Base-by-base conservation (phyloP, 2,888 invertebrate genomes). In the Sclerodermus sp. region DNA sequence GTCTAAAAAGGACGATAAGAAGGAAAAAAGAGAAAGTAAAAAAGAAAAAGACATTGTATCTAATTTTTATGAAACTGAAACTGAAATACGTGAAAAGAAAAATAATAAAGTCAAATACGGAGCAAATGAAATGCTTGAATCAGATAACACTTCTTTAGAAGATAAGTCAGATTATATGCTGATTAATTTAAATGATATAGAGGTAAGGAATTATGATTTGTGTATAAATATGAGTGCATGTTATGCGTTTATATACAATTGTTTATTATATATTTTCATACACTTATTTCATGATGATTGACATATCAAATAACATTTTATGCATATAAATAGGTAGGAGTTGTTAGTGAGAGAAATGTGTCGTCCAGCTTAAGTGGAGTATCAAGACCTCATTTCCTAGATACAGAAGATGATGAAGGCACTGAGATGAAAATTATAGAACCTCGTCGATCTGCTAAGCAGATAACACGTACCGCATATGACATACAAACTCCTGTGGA, bases 161-260 rank as follows among this genome's bases (percentile, higher is more conserved):
- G 74, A 77, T 62, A 78, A 76, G 67, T 68, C 77, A 62, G 73
- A 77, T 60, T 79, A 79, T 64, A 79, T 79, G 70, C 78, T 81
- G 57, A 79, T 80, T 57, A 79, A 81, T 66, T 76, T 81, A 62
- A 76, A 74, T 48, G 80, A 80, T 57, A 68, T 73, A 51, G 76
- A 76, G 69, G 76, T 75, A 64, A 62, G 60, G n/a, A n/a, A 13
- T 31, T 2, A 42, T 10, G 15, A n/a, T n/a, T n/a, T n/a, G n/a
- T n/a, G n/a, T n/a, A n/a, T n/a, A n/a, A n/a, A n/a, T n/a, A n/a
- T n/a, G n/a, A n/a, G n/a, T n/a, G n/a, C n/a, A n/a, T n/a, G n/a
- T n/a, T n/a, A n/a, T n/a, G n/a, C n/a, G n/a, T n/a, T n/a, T n/a
- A n/a, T n/a, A n/a, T n/a, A n/a, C n/a, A n/a, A n/a, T n/a, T n/a